Conservation (phyloP, 2,888 invertebrate genomes). For the Diploptera punctata region DNA sequence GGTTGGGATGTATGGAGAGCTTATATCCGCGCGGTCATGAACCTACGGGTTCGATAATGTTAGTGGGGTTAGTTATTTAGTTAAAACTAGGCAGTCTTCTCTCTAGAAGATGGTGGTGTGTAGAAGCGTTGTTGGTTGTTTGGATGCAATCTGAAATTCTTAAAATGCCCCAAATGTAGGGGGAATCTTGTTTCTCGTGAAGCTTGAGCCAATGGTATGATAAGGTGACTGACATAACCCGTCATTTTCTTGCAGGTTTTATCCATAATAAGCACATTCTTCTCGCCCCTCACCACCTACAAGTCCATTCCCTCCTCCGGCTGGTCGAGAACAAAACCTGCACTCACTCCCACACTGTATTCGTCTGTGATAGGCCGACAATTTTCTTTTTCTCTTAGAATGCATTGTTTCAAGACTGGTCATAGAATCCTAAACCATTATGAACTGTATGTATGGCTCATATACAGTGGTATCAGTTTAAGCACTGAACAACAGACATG, state of each 20-base stretch:
- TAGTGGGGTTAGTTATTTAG: too few species aligned
- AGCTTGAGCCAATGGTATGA: conserved; percentile 23
- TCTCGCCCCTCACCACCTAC: background rate
- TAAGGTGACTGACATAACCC: conserved; percentile 56
- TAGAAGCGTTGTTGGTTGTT: background rate
- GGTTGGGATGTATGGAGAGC: too few species aligned
- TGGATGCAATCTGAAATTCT: conserved; percentile 10
- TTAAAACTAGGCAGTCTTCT: too few species aligned
- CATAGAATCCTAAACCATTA: too few species aligned
- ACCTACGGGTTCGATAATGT: too few species aligned
- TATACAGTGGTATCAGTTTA: too few species aligned
- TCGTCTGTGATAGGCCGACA: conserved; percentile 25
- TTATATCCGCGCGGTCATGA: too few species aligned
- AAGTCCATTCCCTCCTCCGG: background rate
- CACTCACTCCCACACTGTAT: conserved; percentile 25
- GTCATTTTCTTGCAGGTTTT: conserved; percentile 52
- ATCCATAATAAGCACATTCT: conserved; percentile 24
- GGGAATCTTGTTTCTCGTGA: background rate
- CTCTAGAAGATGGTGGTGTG: background rate
- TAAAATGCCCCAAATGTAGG: conserved; percentile 10
- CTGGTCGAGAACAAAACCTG: background rate
- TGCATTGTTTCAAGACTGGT: too few species aligned
- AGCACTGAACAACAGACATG: too few species aligned
- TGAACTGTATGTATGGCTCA: too few species aligned
- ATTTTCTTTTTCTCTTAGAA: background rate